phyloP scores from a whole-genome alignment of 2,888 invertebrate species.

The Lasioglossum figueresi region DNA sequence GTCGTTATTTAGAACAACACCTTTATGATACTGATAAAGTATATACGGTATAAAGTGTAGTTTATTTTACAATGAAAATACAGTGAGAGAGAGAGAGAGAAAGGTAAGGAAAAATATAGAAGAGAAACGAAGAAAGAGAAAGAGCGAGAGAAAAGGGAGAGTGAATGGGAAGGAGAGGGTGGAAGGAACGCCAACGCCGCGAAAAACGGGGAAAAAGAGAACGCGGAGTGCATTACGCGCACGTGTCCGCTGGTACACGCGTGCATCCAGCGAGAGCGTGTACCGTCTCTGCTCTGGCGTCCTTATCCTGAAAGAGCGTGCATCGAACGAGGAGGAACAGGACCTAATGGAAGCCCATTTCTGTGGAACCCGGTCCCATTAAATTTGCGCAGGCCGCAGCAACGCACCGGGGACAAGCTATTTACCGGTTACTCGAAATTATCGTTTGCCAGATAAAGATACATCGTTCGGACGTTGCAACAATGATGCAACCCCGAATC shows the following conservation, averaged over 20 bases:
- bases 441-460: conserved; percentile 17
- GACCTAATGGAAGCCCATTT: conserved; percentile 37
- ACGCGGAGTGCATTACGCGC: conserved; percentile 25
- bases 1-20: too few species aligned
- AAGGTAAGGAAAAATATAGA: neutral
- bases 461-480: neutral
- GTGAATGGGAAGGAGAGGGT: neutral
- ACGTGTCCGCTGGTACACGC: conserved; percentile 9
- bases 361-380: conserved; percentile 34
- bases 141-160: neutral
- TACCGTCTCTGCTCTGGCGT: neutral
- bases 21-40: too few species aligned
- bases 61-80: too few species aligned
- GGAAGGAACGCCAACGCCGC: neutral
- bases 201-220: conserved; percentile 7
- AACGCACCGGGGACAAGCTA: neutral
- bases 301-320: conserved; percentile 33
- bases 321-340: conserved; percentile 11
- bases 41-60: too few species aligned
- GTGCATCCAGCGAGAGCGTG: neutral
- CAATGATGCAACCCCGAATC: neutral
- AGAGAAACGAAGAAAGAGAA: neutral
- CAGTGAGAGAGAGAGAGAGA: neutral
- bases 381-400: conserved; percentile 14
- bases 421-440: conserved; percentile 4